Percentiles rank a stretch among this genome's conserved stretches.
phyloP scores from a whole-genome alignment of 2,113 vertebrate genomes.

The Mobula hypostoma region DNA sequence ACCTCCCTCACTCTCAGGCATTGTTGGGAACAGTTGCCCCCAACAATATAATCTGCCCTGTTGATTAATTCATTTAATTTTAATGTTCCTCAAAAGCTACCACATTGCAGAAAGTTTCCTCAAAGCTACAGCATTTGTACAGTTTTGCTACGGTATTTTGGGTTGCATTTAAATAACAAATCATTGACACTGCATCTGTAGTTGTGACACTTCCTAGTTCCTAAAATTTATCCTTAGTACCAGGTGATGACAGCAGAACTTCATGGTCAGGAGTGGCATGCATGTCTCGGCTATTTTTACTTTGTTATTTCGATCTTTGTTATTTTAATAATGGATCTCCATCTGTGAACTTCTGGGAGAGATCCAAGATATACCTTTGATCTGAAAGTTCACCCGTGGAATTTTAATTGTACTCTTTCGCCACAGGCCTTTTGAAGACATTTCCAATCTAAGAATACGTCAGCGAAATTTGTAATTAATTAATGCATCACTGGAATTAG shows the following conservation, averaged over 20 bases:
- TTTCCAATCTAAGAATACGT: background rate
- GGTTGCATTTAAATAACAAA: background rate
- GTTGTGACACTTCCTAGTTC: background rate
- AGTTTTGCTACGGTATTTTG: background rate
- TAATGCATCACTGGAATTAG: background rate
- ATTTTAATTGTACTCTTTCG: no score
- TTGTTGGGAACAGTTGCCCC: no score
- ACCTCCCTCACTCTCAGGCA: no score
- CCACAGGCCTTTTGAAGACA: no score
- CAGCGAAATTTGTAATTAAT: background rate
- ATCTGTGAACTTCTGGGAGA: no score
- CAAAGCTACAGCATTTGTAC: background rate
- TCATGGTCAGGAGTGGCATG: background rate
- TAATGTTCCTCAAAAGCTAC: background rate
- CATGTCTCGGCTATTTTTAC: background rate
- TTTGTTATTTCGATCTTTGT: background rate
- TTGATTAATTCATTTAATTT: no score
- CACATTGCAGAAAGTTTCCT: background rate
- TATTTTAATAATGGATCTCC: background rate
- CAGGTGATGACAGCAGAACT: background rate
- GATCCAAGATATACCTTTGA: no score
- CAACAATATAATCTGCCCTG: no score
- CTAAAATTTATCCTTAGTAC: background rate
- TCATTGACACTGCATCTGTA: background rate
- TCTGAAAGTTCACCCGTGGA: no score